Evolutionary conservation across 2,797 vertebrate genomes (phyloP).

Genomic region (Benthosema pterotum): DNA sequence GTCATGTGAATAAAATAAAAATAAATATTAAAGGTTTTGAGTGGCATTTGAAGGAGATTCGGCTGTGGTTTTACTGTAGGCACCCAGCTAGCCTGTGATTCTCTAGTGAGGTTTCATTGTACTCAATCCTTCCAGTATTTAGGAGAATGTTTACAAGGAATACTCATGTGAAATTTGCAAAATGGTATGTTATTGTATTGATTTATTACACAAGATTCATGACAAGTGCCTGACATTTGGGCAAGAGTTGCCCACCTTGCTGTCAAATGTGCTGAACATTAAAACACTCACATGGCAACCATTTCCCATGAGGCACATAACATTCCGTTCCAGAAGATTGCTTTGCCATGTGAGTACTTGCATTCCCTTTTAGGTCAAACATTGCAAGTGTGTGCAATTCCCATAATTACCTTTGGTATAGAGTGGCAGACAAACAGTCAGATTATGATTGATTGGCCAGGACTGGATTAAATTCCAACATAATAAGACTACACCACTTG

Average conservation of each 20-base stretch:
- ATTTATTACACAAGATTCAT: not conserved
- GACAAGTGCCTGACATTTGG: not conserved
- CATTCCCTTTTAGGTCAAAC: slow-evolving; percentile 8
- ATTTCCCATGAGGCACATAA: not conserved
- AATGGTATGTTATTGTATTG: not conserved
- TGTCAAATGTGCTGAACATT: not conserved
- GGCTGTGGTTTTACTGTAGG: too few species aligned
- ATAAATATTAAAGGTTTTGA: not conserved
- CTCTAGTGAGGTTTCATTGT: not conserved
- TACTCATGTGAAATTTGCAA: not conserved
- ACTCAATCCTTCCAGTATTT: not conserved
- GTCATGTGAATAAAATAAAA: too few species aligned
- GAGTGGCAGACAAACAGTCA: not conserved
- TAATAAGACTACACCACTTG: too few species aligned
- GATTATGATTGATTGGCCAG: too few species aligned
- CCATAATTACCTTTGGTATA: not conserved
- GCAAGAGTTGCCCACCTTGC: not conserved
- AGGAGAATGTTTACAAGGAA: not conserved
- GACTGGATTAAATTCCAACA: not conserved
- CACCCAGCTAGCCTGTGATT: not conserved
- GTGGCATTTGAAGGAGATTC: not conserved
- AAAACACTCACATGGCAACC: not conserved
- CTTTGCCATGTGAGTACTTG: slow-evolving; percentile 7
- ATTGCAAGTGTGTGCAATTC: not conserved
- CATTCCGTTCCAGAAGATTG: slow-evolving; percentile 7